A percentile compares a stretch with the other conserved stretches of the same genome.
Conservation (phyloP, 2,888 invertebrate species). For the Drosophila helvetica region DNA sequence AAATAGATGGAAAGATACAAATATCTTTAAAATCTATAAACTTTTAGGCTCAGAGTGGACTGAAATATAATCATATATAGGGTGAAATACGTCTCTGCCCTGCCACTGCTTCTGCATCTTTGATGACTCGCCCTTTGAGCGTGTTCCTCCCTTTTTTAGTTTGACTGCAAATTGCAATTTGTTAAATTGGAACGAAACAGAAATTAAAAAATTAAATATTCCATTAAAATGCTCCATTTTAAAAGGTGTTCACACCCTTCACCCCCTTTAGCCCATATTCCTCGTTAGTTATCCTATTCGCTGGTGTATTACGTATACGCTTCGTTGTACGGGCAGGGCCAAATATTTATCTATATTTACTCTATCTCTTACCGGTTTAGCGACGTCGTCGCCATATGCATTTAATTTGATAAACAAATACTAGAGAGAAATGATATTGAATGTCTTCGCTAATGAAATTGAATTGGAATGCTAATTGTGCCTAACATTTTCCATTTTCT, state of each 20-base stretch:
- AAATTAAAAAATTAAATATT: background rate
- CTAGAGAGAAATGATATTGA: slow-evolving; percentile 4
- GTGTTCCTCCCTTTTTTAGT: no score
- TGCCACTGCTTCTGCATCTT: no score
- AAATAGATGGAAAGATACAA: no score
- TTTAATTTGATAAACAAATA: slow-evolving; percentile 45
- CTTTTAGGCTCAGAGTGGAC: no score
- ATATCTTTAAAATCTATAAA: no score
- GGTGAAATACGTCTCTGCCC: no score
- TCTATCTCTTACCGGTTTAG: background rate
- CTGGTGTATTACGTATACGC: slow-evolving; percentile 31
- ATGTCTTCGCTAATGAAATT: slow-evolving; percentile 25
- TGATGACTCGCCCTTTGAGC: background rate
- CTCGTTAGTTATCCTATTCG: no score
- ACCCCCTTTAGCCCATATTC: background rate
- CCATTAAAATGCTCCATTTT: background rate
- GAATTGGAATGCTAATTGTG: slow-evolving; percentile 14
- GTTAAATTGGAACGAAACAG: background rate
- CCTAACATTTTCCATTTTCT: slow-evolving; percentile 7
- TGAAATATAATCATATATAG: no score
- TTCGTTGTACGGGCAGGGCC: slow-evolving; percentile 16
- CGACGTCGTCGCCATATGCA: slow-evolving; percentile 15
- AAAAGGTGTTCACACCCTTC: no score
- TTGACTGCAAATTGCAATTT: background rate
- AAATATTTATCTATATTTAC: slow-evolving; percentile 27